Percentiles rank a stretch among this genome's conserved stretches.
These are phyloP conservation scores for Suricata suricatta DNA, from an alignment of 2,113 vertebrate species.

Conservation along the genomic window DNA sequence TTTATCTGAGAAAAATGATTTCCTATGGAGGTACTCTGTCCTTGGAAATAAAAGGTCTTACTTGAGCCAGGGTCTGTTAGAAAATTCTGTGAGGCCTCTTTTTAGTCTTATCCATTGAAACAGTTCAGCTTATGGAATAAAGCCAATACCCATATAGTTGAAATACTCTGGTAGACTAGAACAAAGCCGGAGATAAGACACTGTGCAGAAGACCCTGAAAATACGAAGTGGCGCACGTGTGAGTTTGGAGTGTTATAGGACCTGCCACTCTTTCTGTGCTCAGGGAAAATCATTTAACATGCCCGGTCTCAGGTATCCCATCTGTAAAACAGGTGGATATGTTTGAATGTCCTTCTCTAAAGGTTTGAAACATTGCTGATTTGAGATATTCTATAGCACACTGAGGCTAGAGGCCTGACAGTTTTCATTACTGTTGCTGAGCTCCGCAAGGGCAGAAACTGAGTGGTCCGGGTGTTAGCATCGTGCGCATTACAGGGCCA, in stretches of 20 bases:
- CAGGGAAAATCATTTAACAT: neutral
- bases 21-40: neutral
- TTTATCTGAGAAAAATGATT: slow-evolving; percentile 4
- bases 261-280: neutral
- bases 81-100: neutral
- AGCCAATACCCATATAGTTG: neutral
- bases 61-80: neutral
- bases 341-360: neutral
- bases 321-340: neutral
- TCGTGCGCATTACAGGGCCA: neutral
- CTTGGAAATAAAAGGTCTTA: slow-evolving; percentile 33
- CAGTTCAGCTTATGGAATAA: neutral
- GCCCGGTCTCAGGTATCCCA: neutral
- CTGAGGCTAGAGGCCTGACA: neutral
- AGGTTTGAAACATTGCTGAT: neutral
- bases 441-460: neutral
- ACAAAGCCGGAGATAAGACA: neutral
- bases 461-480: neutral
- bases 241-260: neutral
- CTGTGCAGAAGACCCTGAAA: neutral
- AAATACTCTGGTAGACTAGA: neutral
- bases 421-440: neutral
- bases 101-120: neutral
- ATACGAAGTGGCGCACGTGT: neutral
- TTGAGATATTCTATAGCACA: neutral